Percentiles rank a stretch among this genome's conserved stretches.
phyloP scores from a whole-genome alignment of 2,797 vertebrate species.

The Garrulus glandarius region DNA sequence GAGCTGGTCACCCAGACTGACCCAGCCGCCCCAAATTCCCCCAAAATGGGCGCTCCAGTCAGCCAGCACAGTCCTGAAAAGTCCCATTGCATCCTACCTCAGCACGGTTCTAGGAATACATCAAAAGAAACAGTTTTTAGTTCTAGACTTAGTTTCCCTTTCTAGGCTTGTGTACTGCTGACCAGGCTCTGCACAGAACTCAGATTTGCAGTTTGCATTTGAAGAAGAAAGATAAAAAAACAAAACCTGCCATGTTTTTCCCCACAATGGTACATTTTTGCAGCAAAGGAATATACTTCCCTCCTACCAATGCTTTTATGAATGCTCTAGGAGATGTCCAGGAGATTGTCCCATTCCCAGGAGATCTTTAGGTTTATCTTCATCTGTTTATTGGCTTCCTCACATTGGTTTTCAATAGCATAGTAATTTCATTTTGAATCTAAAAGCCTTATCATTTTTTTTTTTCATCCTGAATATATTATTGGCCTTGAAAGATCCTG shows the following conservation, averaged over 20 bases:
- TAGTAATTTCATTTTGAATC: neutral
- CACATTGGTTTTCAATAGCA: neutral
- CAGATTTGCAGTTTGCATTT: neutral
- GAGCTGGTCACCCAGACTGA: neutral
- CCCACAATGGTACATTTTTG: neutral
- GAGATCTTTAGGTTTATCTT: neutral
- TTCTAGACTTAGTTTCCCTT: neutral
- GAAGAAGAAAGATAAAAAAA: neutral
- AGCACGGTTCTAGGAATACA: accelerated
- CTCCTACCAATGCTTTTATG: neutral
- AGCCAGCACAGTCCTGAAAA: accelerated
- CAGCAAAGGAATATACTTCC: neutral
- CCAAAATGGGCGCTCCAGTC: accelerated
- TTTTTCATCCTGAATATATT: neutral
- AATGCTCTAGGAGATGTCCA: neutral
- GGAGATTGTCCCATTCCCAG: neutral
- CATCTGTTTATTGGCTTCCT: neutral
- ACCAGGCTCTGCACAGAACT: neutral
- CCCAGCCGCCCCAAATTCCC: neutral
- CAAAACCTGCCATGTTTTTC: neutral
- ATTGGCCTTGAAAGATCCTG: neutral
- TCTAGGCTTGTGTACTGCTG: neutral
- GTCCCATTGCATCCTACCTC: neutral
- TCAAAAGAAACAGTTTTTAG: accelerated
- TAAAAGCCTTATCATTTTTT: neutral